Evolutionary conservation across 2,888 invertebrate species (phyloP).

Genomic region (Zhengitettix transpicula): DNA sequence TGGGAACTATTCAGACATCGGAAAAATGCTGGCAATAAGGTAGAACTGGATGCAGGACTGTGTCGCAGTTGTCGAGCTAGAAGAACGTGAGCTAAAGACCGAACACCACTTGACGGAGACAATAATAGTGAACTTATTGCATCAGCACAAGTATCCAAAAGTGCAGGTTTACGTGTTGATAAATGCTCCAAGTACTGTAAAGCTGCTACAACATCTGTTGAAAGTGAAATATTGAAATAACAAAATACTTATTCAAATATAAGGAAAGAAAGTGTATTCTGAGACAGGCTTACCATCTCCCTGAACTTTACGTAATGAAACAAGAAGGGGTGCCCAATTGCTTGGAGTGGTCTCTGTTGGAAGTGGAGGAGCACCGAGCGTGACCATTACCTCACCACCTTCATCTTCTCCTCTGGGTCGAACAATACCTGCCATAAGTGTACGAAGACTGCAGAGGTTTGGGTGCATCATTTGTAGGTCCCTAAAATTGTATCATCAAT

Average conservation of each 20-base stretch:
- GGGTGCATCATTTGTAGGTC: conserved; percentile 40
- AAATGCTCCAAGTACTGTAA: conserved; percentile 59
- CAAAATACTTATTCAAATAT: too few relatives aligned
- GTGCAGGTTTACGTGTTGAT: conserved; percentile 47
- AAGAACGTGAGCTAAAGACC: conserved; percentile 53
- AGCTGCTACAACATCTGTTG: conserved; percentile 39
- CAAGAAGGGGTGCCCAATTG: conserved; percentile 27
- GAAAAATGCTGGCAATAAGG: conserved; percentile 58
- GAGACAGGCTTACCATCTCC: conserved; percentile 25
- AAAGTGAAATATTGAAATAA: background rate
- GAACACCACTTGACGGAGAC: conserved; percentile 42
- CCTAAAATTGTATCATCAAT: conserved; percentile 20
- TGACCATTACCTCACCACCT: conserved; percentile 33
- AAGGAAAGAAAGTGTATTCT: background rate
- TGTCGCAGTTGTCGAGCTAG: conserved; percentile 54
- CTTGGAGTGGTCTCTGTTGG: conserved; percentile 24
- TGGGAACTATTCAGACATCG: conserved; percentile 66
- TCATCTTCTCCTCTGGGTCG: conserved; percentile 34
- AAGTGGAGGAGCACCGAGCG: conserved; percentile 27
- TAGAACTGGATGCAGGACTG: conserved; percentile 35
- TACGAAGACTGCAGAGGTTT: conserved; percentile 33
- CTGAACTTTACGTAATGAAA: conserved; percentile 23
- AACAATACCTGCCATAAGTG: conserved; percentile 43
- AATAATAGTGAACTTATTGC: conserved; percentile 44
- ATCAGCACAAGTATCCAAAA: conserved; percentile 46